These are phyloP conservation scores for Leucozona laternaria DNA, from an alignment of 2,888 invertebrate genomes.

Conservation along the genomic window DNA sequence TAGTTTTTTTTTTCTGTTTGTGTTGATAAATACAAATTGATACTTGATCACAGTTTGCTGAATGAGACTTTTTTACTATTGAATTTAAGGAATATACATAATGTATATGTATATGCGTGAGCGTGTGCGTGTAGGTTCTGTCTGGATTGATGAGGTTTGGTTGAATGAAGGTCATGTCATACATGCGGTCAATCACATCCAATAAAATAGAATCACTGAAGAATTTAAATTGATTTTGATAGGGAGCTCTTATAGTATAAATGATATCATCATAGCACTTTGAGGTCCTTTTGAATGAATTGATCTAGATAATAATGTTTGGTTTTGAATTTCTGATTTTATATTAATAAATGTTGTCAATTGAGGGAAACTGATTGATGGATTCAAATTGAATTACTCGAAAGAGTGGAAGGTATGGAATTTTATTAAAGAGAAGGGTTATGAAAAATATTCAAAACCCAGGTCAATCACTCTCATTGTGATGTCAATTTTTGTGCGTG, in stretches of 20 bases:
- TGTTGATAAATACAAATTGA: slow-evolving; percentile 27
- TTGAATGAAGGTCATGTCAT: slow-evolving; percentile 43
- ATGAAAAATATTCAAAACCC: no score
- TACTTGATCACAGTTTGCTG: slow-evolving; percentile 49
- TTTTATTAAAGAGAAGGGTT: neutral
- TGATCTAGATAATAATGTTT: slow-evolving; percentile 35
- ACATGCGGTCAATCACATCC: slow-evolving; percentile 23
- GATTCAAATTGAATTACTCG: neutral
- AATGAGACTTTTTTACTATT: slow-evolving; percentile 38
- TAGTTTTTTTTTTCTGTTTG: neutral
- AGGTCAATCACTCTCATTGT: no score
- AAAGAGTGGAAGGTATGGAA: neutral
- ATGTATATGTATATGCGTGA: no score
- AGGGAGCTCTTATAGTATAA: slow-evolving; percentile 6
- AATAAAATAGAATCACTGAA: neutral
- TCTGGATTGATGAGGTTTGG: slow-evolving; percentile 10
- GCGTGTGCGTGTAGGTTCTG: neutral
- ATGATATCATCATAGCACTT: slow-evolving; percentile 9
- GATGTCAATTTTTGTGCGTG: no score
- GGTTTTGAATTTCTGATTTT: slow-evolving; percentile 33
- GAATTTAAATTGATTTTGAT: slow-evolving; percentile 35
- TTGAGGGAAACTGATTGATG: neutral
- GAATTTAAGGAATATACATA: slow-evolving; percentile 24
- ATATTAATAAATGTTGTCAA: neutral
- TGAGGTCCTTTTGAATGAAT: slow-evolving; percentile 41